Evolutionary conservation across 64 coral and sea anemone species (phyloP).

Genomic region (Actinia equina): DNA sequence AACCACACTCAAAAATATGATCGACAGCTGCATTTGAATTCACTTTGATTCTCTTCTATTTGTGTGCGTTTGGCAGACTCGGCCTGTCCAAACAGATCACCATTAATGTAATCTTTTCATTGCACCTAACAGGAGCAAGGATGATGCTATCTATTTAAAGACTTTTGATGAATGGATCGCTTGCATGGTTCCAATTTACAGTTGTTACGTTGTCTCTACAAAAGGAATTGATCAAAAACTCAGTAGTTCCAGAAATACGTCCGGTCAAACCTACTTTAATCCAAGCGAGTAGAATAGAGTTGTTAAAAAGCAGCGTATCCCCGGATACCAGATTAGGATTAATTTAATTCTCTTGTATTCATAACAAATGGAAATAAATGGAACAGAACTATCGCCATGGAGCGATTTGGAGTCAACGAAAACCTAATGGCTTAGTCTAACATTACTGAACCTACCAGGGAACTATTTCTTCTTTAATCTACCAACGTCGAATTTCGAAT

Average conservation of each 20-base stretch:
- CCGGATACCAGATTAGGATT: not conserved
- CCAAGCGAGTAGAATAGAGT: not conserved
- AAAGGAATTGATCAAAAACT: not conserved
- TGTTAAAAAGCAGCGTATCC: not conserved
- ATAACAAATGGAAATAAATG: not conserved
- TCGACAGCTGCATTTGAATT: not conserved
- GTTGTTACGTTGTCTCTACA: not conserved
- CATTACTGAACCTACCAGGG: not conserved
- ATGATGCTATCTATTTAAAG: no score
- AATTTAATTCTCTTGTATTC: not conserved
- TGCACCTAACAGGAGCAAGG: no score
- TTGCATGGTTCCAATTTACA: not conserved
- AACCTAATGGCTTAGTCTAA: no score
- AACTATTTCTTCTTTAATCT: not conserved
- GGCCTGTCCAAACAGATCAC: no score
- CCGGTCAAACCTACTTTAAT: not conserved
- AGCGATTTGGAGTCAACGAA: not conserved
- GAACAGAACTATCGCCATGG: not conserved
- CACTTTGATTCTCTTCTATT: no score
- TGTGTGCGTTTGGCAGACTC: no score
- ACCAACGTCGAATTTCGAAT: no score
- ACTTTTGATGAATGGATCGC: not conserved
- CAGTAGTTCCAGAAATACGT: not conserved
- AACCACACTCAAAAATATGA: not conserved
- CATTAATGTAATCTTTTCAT: no score